These are phyloP conservation scores for Monopis laevigella DNA, from an alignment of 2,888 invertebrate species.

Conservation along the genomic window DNA sequence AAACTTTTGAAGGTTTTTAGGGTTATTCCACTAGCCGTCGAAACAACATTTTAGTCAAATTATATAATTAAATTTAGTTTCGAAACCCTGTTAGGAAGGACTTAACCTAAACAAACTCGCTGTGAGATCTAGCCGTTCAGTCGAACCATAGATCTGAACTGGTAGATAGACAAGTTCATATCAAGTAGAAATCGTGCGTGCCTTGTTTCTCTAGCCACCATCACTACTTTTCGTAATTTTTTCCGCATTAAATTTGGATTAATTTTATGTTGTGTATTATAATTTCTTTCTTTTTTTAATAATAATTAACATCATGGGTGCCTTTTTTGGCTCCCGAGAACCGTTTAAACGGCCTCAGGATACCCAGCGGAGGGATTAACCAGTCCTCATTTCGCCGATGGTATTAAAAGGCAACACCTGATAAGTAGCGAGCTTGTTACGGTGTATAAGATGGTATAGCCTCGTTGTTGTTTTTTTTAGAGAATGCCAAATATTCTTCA, in stretches of 20 bases:
- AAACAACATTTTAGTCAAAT: slow-evolving; percentile 13
- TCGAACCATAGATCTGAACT: background rate
- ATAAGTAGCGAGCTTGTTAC: too few relatives aligned
- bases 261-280: background rate
- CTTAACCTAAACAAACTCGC: slow-evolving; percentile 18
- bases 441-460: too few relatives aligned
- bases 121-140: slow-evolving; percentile 13
- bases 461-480: too few relatives aligned
- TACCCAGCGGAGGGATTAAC: too few relatives aligned
- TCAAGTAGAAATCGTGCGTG: too few relatives aligned
- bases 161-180: background rate
- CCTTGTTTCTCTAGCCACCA: background rate
- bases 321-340: too few relatives aligned
- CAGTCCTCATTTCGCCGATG: too few relatives aligned
- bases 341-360: too few relatives aligned
- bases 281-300: background rate
- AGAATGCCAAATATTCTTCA: too few relatives aligned
- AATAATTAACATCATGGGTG: background rate
- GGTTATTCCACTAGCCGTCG: slow-evolving; percentile 2
- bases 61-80: slow-evolving; percentile 18
- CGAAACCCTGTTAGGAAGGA: slow-evolving; percentile 13
- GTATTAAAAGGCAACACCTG: too few relatives aligned
- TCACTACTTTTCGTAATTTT: background rate
- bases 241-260: background rate
- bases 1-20: too few relatives aligned